Base-by-base conservation (phyloP, 2,888 invertebrate species). In the Pseudanteris insignis region DNA sequence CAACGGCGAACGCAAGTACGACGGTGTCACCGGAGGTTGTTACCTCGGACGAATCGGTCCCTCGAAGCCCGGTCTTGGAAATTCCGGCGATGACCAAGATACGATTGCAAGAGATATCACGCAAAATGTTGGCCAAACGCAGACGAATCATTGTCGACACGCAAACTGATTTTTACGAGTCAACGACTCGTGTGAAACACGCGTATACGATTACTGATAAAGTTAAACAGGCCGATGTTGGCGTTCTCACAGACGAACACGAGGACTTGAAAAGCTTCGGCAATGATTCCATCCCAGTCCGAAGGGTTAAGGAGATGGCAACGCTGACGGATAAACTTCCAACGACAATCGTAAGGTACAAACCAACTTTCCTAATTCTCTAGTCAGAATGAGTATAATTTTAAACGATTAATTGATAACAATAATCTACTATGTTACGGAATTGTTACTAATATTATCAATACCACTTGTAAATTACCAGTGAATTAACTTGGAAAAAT, bases 31-130 rank as follows among this genome's bases (percentile, higher is more conserved):
- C 67, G 4, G 66, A 72, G 6, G 69, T 54, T 34, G 62, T 64
- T 43, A 8, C 2, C 3, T 4, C 11, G 12, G 71, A 68, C 11
- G 53, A 62, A 7, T 67, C 71, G 2, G 73, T 76, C 0, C 73
- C 75, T 0, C 73, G 74, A 26, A 70, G 66, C 26, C 65, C 69
- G 3, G 75, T 76, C 7, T 64, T 68, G 1, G 75, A 70, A 59
- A 48, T 71, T 13, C 68, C 67, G 1, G 62, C 63, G 6, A 34
- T 71, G 5, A 70, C 76, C 25, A 74, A 70, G 48, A 70, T 74
- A 71, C 73, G 72, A 26, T 68, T 78, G 2, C 77, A 77, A 51
- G 78, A 78, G 62, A 75, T 78, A 53, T 78, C 77, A 1, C 67
- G 77, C 18, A 78, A 74, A 57, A 78, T 78, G 78, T 48, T 77